These are phyloP conservation scores for Silurus aristotelis DNA, from an alignment of 2,797 vertebrate species.

Conservation along the genomic window DNA sequence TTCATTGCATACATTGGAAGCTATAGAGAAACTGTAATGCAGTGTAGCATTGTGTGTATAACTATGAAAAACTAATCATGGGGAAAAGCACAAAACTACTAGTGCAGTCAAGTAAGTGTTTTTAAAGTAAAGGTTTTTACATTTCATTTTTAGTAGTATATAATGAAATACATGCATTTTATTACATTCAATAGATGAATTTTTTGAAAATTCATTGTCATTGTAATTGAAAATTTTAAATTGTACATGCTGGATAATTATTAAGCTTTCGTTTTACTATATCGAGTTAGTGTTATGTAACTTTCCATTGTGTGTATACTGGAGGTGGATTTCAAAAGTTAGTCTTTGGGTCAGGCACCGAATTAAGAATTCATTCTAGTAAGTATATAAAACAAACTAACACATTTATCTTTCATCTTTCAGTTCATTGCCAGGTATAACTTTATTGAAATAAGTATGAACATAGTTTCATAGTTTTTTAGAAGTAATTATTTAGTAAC, in stretches of 20 bases:
- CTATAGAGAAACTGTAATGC: not conserved
- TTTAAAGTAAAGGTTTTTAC: not conserved
- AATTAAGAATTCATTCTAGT: conserved; percentile 38
- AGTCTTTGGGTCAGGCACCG: conserved; percentile 44
- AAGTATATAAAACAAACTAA: not conserved
- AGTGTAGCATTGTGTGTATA: not conserved
- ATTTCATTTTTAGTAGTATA: too few species aligned
- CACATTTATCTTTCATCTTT: not conserved
- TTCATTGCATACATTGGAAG: not conserved
- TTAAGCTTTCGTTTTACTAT: not conserved
- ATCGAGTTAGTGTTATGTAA: not conserved
- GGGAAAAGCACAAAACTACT: not conserved
- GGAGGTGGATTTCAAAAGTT: conserved; percentile 18
- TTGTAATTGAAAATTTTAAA: not conserved
- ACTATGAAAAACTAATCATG: not conserved
- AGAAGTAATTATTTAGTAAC: not conserved
- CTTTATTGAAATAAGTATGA: not conserved
- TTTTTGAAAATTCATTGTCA: too few species aligned
- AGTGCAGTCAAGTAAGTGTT: conserved; percentile 29
- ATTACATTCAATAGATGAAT: not conserved
- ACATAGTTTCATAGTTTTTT: not conserved
- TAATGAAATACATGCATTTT: not conserved
- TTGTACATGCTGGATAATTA: not conserved
- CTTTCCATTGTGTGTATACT: not conserved
- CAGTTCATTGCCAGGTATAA: not conserved